These are phyloP conservation scores for Lepus timidus DNA, from an alignment of 2,113 vertebrate genomes.

Conservation along the genomic window DNA sequence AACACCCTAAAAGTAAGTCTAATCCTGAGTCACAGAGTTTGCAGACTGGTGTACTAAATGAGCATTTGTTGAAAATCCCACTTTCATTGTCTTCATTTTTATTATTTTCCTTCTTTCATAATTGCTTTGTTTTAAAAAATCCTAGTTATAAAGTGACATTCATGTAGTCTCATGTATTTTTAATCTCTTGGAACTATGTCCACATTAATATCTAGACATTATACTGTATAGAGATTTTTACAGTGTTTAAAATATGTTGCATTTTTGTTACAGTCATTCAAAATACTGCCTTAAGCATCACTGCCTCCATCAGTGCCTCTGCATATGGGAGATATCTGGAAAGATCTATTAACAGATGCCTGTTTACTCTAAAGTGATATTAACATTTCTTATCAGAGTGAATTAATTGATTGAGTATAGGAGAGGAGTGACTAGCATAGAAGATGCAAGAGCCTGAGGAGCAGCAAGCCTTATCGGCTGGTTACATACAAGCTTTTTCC, in stretches of 20 bases:
- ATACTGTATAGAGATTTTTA: slow-evolving; percentile 52
- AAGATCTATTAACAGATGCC: slow-evolving; percentile 73
- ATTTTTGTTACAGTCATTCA: slow-evolving; percentile 64
- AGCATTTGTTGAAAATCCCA: slow-evolving; percentile 12
- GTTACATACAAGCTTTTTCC: slow-evolving; percentile 24
- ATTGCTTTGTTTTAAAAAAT: background rate
- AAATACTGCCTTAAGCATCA: slow-evolving; percentile 53
- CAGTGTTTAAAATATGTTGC: slow-evolving; percentile 48
- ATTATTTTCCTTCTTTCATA: slow-evolving; percentile 3
- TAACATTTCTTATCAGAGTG: slow-evolving; percentile 71
- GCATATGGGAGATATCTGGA: slow-evolving; percentile 61
- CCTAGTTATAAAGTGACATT: background rate
- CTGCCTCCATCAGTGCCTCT: background rate
- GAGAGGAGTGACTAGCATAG: slow-evolving; percentile 25
- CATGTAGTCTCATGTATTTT: background rate
- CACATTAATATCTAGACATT: slow-evolving; percentile 32
- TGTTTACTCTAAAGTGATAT: slow-evolving; percentile 68
- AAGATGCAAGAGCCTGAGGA: background rate
- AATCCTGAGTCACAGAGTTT: background rate
- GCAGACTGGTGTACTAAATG: background rate
- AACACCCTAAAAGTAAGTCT: background rate
- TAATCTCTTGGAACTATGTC: slow-evolving; percentile 56
- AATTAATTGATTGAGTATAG: slow-evolving; percentile 75
- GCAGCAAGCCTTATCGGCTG: background rate
- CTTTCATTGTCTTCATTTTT: slow-evolving; percentile 1